phyloP scores from a whole-genome alignment of 2,888 invertebrate species.

The Apodemia duryi region DNA sequence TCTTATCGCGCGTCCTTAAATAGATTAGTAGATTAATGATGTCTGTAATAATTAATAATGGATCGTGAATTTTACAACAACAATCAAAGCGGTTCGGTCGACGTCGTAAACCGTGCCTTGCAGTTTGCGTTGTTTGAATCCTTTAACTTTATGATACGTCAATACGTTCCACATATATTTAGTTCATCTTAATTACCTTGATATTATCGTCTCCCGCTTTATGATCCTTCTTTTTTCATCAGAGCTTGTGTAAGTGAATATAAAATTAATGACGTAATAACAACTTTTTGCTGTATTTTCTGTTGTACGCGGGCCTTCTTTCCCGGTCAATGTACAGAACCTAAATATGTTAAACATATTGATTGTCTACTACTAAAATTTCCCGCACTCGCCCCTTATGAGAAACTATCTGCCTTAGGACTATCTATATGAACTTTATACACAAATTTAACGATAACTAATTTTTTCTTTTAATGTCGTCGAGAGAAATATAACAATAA shows the following conservation, averaged over 20 bases:
- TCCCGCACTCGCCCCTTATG: no score
- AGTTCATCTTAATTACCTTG: conserved; percentile 70
- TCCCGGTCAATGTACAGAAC: background rate
- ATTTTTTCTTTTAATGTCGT: no score
- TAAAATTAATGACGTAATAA: conserved; percentile 3
- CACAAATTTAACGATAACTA: no score
- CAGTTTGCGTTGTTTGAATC: conserved; percentile 72
- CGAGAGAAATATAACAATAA: no score
- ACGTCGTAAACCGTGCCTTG: conserved; percentile 69
- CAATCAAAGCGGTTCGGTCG: conserved; percentile 73
- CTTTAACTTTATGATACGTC: conserved; percentile 73
- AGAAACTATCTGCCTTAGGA: background rate
- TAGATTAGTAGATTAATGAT: conserved; percentile 80
- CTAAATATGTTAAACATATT: background rate
- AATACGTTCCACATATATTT: conserved; percentile 69
- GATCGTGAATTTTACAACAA: conserved; percentile 78
- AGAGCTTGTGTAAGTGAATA: conserved; percentile 12
- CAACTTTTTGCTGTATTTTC: background rate
- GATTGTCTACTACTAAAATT: background rate
- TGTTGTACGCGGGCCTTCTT: background rate
- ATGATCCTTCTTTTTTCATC: conserved; percentile 51
- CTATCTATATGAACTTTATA: no score
- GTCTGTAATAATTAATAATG: conserved; percentile 80
- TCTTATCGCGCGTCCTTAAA: conserved; percentile 78
- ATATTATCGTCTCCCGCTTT: conserved; percentile 60